Conservation (phyloP, 2,888 invertebrate species). For the Morpho achilles region DNA sequence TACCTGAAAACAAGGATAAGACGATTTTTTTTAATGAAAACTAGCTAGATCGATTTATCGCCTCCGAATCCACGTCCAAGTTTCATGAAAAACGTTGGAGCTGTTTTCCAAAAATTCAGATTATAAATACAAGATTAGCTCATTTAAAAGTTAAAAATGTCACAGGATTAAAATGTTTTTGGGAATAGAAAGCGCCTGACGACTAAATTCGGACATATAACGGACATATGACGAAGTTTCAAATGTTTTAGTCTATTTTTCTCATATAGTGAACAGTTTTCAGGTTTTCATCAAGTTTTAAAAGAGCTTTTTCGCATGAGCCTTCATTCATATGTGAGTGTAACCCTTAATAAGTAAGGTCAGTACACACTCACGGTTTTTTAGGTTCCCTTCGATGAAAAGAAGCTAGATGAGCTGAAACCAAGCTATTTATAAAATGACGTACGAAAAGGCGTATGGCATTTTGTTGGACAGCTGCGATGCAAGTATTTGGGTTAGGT, state of each 20-base stretch:
- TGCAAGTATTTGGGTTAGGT: neutral
- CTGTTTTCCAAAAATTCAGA: no score
- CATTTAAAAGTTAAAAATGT: no score
- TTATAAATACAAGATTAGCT: no score
- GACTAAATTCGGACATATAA: no score
- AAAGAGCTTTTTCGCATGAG: conserved; percentile 5
- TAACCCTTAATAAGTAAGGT: conserved; percentile 16
- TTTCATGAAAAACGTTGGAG: no score
- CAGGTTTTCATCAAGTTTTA: conserved; percentile 14
- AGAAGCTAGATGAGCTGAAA: conserved; percentile 12
- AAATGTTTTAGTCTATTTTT: neutral
- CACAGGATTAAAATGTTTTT: no score
- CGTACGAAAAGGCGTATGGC: conserved; percentile 2
- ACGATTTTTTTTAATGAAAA: no score
- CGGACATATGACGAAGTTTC: neutral
- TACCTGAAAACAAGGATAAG: no score
- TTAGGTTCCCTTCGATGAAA: conserved; percentile 12
- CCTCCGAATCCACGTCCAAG: no score
- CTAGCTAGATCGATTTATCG: no score
- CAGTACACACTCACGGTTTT: conserved; percentile 15
- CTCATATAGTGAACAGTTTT: conserved; percentile 3
- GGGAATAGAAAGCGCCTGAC: no score
- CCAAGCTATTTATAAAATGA: conserved; percentile 7
- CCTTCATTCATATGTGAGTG: conserved; percentile 12
- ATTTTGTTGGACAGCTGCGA: neutral